phyloP scores from a whole-genome alignment of 1,140 invertebrate genomes.

The Aphelenchoides fujianensis region DNA sequence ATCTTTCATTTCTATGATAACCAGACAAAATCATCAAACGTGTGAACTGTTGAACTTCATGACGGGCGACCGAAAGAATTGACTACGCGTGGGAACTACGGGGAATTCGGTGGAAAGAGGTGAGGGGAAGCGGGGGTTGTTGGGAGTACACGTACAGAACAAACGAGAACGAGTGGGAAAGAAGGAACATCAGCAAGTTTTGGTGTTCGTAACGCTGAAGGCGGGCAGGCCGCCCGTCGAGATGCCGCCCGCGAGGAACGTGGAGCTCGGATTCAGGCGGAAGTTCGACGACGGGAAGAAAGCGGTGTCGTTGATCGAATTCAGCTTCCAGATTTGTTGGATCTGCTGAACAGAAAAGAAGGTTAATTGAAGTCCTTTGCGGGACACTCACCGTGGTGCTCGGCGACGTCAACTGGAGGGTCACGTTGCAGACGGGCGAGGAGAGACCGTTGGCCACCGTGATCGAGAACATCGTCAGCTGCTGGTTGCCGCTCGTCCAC shows the following conservation, averaged over 20 bases:
- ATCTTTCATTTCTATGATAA: neutral
- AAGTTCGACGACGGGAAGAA: neutral
- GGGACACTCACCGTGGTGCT: neutral
- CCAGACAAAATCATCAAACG: neutral
- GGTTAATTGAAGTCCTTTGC: neutral
- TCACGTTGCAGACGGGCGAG: neutral
- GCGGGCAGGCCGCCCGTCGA: neutral
- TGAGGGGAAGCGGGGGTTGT: too few species aligned
- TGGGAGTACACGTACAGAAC: neutral
- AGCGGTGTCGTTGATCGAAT: neutral
- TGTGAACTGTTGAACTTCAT: too few species aligned
- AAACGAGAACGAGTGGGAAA: neutral
- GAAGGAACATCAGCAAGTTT: conserved; percentile 3
- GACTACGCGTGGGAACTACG: too few species aligned
- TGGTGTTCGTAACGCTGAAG: neutral
- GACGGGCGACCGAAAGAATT: too few species aligned
- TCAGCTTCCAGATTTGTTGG: conserved; percentile 7
- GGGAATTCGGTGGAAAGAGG: too few species aligned
- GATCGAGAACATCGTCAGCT: conserved; percentile 1
- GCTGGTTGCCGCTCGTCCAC: neutral
- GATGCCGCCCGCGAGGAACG: neutral
- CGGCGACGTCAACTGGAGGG: neutral
- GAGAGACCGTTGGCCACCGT: neutral
- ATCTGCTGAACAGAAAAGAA: neutral
- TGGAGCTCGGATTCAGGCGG: neutral